Evolutionary conservation across 2,113 vertebrate genomes (phyloP).

Genomic region (Antigone vipio): DNA sequence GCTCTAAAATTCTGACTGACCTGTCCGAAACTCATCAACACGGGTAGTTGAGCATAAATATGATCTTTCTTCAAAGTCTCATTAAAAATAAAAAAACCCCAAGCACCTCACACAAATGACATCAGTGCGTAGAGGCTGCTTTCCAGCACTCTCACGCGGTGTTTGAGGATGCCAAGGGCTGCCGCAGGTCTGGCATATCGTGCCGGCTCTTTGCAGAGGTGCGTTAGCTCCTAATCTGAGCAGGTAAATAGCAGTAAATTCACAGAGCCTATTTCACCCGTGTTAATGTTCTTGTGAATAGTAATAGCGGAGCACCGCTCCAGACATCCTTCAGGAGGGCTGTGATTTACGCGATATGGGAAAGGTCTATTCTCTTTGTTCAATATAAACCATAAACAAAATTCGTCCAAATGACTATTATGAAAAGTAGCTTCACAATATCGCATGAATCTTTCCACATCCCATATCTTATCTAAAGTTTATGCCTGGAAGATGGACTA

Average conservation of each 20-base stretch:
- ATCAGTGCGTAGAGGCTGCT: neutral
- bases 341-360: slow-evolving; percentile 17
- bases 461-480: slow-evolving; percentile 37
- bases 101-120: neutral
- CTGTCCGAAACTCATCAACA: neutral
- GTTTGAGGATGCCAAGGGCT: neutral
- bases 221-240: neutral
- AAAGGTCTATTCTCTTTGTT: slow-evolving; percentile 60
- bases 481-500: slow-evolving; percentile 26
- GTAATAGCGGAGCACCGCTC: neutral
- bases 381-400: slow-evolving; percentile 52
- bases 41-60: neutral
- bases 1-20: neutral
- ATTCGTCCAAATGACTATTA: slow-evolving; percentile 30
- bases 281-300: slow-evolving; percentile 57
- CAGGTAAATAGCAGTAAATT: slow-evolving; percentile 60
- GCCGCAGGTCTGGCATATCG: neutral
- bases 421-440: slow-evolving; percentile 31
- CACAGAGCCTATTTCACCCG: neutral
- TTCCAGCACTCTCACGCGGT: neutral
- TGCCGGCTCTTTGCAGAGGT: neutral
- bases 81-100: neutral
- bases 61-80: neutral
- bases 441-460: slow-evolving; percentile 53
- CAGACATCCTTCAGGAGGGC: slow-evolving; percentile 21